Evolutionary conservation across 2,888 invertebrate species (phyloP).

Genomic region (Protodeltote pygarga): DNA sequence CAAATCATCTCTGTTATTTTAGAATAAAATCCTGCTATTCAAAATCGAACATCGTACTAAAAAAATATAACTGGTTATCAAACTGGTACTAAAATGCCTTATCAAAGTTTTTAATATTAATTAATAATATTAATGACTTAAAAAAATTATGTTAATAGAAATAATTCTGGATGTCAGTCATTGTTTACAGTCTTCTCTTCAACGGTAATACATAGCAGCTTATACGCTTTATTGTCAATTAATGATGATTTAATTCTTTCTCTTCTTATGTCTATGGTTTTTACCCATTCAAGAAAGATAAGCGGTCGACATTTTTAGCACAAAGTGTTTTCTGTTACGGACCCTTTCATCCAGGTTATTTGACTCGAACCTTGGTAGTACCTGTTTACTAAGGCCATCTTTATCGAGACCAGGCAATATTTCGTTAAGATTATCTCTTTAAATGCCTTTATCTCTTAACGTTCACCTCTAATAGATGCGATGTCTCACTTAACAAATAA

Average conservation of each 20-base stretch:
- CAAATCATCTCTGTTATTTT: conserved; percentile 26
- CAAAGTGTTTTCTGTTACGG: conserved; percentile 84
- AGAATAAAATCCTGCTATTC: conserved; percentile 11
- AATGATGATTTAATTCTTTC: conserved; percentile 46
- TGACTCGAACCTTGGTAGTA: conserved; percentile 77
- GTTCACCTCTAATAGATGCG: conserved; percentile 68
- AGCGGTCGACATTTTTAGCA: conserved; percentile 86
- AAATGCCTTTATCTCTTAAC: conserved; percentile 75
- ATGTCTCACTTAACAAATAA: conserved; percentile 80
- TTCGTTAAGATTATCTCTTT: conserved; percentile 79
- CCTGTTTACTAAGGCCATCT: conserved; percentile 76
- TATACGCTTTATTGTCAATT: conserved; percentile 24
- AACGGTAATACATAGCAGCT: conserved; percentile 11
- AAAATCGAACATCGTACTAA: too few species aligned
- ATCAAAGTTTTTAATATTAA: conserved; percentile 32
- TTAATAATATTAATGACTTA: conserved; percentile 34
- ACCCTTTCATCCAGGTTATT: conserved; percentile 81
- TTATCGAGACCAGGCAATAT: conserved; percentile 78
- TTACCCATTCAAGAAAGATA: conserved; percentile 81
- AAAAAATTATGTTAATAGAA: conserved; percentile 28
- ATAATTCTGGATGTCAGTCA: conserved; percentile 33
- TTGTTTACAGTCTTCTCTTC: conserved; percentile 23
- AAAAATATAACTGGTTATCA: conserved; percentile 2
- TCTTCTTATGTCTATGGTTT: conserved; percentile 74
- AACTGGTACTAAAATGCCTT: conserved; percentile 22